Evolutionary conservation across 2,113 vertebrate species (phyloP).

Genomic region (Colistium nudipinnis): DNA sequence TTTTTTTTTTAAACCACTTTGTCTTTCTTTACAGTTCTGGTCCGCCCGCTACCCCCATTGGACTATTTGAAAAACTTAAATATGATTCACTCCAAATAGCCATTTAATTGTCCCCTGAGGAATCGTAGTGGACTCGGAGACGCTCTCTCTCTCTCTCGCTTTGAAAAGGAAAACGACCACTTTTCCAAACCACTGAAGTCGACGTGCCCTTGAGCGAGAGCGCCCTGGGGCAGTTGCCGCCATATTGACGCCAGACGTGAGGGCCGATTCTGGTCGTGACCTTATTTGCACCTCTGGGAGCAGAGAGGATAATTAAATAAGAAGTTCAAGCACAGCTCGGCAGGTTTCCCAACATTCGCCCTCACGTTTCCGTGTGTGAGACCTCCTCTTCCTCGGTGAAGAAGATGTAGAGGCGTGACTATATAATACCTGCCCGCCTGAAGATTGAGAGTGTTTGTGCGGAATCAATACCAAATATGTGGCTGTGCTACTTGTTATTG

Average conservation of each 20-base stretch:
- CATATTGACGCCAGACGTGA: neutral
- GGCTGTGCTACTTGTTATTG: neutral
- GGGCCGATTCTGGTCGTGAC: slow-evolving; percentile 7
- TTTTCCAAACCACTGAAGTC: slow-evolving; percentile 4
- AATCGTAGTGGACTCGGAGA: neutral
- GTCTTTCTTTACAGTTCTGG: neutral
- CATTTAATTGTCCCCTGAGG: neutral
- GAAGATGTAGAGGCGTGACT: neutral
- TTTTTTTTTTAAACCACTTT: neutral
- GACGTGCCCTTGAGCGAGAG: slow-evolving; percentile 10
- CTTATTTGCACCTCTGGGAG: slow-evolving; percentile 40
- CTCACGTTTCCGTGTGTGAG: slow-evolving; percentile 12
- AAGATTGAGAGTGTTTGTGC: slow-evolving; percentile 6
- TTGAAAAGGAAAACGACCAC: neutral
- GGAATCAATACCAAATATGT: slow-evolving; percentile 16
- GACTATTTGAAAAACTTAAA: neutral
- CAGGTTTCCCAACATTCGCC: neutral
- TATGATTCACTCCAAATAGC: neutral
- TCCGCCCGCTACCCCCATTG: neutral
- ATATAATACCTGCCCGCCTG: neutral
- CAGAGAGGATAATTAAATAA: slow-evolving; percentile 36
- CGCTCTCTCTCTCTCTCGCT: neutral
- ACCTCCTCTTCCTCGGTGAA: neutral
- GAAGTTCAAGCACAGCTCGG: slow-evolving; percentile 13
- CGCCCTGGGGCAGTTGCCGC: neutral